Conservation (phyloP, 2,113 vertebrate genomes). For the Centrocercus urophasianus region DNA sequence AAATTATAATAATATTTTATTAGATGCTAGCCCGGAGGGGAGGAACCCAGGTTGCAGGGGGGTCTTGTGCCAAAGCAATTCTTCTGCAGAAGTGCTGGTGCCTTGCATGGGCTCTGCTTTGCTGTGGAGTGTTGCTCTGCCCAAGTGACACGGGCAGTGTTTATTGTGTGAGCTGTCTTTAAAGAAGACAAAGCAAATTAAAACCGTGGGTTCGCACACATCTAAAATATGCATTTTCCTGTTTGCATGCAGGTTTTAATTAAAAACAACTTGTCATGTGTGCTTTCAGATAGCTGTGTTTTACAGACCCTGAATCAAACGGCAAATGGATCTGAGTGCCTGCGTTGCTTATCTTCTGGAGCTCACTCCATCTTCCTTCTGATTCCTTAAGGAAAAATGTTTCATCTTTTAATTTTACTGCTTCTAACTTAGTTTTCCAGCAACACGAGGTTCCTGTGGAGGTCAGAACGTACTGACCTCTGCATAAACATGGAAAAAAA, state of each 20-base stretch:
- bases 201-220: not conserved
- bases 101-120: not conserved
- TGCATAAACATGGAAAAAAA: not conserved
- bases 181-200: not conserved
- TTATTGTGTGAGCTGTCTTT: not conserved
- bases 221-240: not conserved
- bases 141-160: rapidly evolving
- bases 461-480: not conserved
- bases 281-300: not conserved
- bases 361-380: not conserved
- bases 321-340: too few species aligned
- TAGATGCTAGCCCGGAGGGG: not conserved
- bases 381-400: not conserved
- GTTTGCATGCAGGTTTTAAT: not conserved
- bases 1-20: not conserved
- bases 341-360: not conserved
- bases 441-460: not conserved
- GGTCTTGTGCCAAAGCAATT: not conserved
- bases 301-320: not conserved
- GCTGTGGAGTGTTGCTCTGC: rapidly evolving
- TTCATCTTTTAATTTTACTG: not conserved
- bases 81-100: not conserved
- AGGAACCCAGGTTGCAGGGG: not conserved
- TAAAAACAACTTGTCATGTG: not conserved
- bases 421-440: not conserved